phyloP scores from a whole-genome alignment of 92 coral and sea anemone species.

The Porites evermanni region DNA sequence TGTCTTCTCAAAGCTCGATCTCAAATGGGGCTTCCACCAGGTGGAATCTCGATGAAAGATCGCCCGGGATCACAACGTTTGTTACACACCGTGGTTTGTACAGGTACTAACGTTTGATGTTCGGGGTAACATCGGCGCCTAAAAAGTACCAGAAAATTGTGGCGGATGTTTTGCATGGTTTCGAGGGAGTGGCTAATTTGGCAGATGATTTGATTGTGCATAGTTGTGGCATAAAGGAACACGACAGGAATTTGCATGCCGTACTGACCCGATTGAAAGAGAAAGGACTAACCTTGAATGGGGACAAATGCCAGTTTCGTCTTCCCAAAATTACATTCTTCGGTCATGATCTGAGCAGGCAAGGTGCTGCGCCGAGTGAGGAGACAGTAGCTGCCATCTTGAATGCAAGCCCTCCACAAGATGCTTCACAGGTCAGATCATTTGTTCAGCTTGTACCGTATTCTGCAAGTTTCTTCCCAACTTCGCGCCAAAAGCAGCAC shows the following conservation, averaged over 20 bases:
- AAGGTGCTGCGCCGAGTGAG: slow-evolving; percentile 60
- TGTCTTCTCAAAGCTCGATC: slow-evolving; percentile 42
- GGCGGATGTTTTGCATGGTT: slow-evolving; percentile 39
- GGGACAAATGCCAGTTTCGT: slow-evolving; percentile 61
- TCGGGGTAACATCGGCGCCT: slow-evolving; percentile 54
- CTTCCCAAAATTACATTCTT: slow-evolving; percentile 59
- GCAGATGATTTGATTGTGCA: slow-evolving; percentile 56
- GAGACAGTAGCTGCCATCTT: slow-evolving; percentile 58
- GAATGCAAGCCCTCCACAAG: slow-evolving; percentile 41
- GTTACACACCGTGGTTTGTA: slow-evolving; percentile 56
- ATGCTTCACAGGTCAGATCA: slow-evolving; percentile 59
- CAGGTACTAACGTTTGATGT: slow-evolving; percentile 50
- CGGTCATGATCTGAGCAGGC: slow-evolving; percentile 58
- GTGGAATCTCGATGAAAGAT: slow-evolving; percentile 41
- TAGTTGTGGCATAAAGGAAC: slow-evolving; percentile 42
- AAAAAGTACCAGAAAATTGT: slow-evolving; percentile 54
- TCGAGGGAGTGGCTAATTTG: slow-evolving; percentile 54
- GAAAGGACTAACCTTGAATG: slow-evolving; percentile 52
- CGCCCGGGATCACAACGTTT: slow-evolving; percentile 54
- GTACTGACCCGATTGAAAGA: not conserved
- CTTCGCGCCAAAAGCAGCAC: slow-evolving; percentile 11
- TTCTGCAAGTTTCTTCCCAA: not conserved
- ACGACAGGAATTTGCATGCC: slow-evolving; percentile 33
- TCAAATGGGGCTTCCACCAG: slow-evolving; percentile 55
- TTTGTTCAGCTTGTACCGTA: slow-evolving; percentile 57